Conservation (phyloP, 2,888 invertebrate species). For the Alitta virens region DNA sequence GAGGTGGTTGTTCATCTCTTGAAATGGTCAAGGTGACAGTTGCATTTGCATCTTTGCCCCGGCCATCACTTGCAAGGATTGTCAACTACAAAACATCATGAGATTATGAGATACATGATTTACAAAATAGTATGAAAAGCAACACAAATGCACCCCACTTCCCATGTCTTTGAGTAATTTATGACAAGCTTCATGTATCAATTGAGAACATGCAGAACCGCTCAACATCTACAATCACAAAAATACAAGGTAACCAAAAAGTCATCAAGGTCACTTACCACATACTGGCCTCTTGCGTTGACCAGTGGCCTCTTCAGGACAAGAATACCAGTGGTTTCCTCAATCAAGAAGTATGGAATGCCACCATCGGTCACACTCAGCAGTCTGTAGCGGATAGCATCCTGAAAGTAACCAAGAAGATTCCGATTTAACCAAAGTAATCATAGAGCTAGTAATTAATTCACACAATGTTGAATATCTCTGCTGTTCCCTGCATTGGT, state of each 20-base stretch:
- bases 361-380: conserved; percentile 18
- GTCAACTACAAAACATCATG: conserved; percentile 25
- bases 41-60: conserved; percentile 22
- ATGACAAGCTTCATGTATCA: too few relatives aligned
- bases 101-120: too few relatives aligned
- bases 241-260: too few relatives aligned
- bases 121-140: too few relatives aligned
- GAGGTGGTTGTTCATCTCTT: conserved; percentile 27
- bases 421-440: background rate
- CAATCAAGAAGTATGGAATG: conserved; percentile 27
- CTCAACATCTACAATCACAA: too few relatives aligned
- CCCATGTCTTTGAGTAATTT: too few relatives aligned
- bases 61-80: conserved; percentile 23
- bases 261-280: conserved; percentile 24
- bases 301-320: conserved; percentile 24
- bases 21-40: conserved; percentile 24
- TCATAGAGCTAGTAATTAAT: background rate
- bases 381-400: conserved; percentile 20
- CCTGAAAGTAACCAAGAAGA: conserved; percentile 15
- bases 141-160: too few relatives aligned
- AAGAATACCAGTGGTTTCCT: conserved; percentile 27
- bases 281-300: conserved; percentile 18
- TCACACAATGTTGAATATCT: background rate
- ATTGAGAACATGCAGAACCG: too few relatives aligned
- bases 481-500: too few relatives aligned